Conservation (phyloP, 37 sponge, comb jelly and placozoan species). For the Lycopodina hypogea region DNA sequence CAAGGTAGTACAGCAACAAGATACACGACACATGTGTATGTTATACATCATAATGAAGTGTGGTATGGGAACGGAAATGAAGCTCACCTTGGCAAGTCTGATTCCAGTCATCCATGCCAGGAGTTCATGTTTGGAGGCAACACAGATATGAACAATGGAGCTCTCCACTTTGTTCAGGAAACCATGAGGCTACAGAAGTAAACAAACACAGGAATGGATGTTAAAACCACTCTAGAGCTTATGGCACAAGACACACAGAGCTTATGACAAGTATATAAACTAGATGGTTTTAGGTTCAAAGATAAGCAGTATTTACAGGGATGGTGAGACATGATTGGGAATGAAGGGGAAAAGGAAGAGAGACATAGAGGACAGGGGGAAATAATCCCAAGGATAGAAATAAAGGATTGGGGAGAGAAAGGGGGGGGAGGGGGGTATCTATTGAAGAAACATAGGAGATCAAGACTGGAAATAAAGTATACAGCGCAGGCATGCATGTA, state of each 20-base stretch:
- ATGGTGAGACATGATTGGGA: not conserved
- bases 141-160: constrained; percentile 69
- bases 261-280: not conserved
- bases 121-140: constrained; percentile 61
- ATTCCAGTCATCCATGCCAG: constrained; percentile 67
- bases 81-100: constrained; percentile 67
- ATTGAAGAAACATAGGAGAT: not conserved
- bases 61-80: not conserved
- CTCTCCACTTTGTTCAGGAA: constrained; percentile 53
- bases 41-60: no score
- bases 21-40: no score
- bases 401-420: not conserved
- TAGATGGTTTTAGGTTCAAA: not conserved
- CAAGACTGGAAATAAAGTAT: not conserved
- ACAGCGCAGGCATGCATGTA: not conserved
- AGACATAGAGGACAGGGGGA: not conserved
- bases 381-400: not conserved
- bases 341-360: not conserved
- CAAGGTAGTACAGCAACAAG: no score
- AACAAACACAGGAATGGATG: not conserved
- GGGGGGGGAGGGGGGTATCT: constrained; percentile 11
- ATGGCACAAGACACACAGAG: not conserved
- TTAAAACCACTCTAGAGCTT: not conserved
- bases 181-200: constrained; percentile 56
- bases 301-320: not conserved